Percentiles rank a stretch among this genome's conserved stretches.
Conservation (phyloP, 2,888 invertebrate genomes). For the Rosalia funebris region DNA sequence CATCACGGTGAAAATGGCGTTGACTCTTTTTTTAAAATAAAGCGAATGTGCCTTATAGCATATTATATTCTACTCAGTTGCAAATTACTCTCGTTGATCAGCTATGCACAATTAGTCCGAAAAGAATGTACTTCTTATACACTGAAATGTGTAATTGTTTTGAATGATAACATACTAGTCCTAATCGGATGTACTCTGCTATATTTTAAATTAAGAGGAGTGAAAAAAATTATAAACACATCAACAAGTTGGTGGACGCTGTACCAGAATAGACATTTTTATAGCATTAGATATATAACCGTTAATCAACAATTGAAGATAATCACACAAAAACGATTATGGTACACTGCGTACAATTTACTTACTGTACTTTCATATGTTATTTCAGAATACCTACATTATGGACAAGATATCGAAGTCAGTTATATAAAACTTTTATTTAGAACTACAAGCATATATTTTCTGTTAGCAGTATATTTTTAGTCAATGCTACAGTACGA, state of each 20-base stretch:
- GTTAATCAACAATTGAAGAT: not conserved
- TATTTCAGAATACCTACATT: not conserved
- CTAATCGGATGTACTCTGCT: not conserved
- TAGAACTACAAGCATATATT: not conserved
- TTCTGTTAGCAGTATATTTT: not conserved
- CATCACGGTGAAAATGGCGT: not conserved
- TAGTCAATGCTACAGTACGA: slow-evolving; percentile 1
- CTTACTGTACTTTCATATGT: not conserved
- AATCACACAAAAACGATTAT: not conserved
- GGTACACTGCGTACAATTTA: not conserved
- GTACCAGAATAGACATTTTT: not conserved
- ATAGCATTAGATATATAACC: not conserved
- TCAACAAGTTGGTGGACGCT: slow-evolving; percentile 1
- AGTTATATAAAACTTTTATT: not conserved
- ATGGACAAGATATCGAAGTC: not conserved
- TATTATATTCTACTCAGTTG: not conserved
- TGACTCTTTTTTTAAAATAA: not conserved
- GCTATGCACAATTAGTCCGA: not conserved
- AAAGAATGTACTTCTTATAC: not conserved
- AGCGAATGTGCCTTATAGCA: not conserved
- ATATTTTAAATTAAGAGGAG: not conserved
- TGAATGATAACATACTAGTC: not conserved
- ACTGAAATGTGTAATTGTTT: not conserved
- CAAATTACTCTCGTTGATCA: not conserved
- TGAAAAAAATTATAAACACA: not conserved